Conservation (phyloP, 2,888 invertebrate genomes). For the Gryllus longicercus region DNA sequence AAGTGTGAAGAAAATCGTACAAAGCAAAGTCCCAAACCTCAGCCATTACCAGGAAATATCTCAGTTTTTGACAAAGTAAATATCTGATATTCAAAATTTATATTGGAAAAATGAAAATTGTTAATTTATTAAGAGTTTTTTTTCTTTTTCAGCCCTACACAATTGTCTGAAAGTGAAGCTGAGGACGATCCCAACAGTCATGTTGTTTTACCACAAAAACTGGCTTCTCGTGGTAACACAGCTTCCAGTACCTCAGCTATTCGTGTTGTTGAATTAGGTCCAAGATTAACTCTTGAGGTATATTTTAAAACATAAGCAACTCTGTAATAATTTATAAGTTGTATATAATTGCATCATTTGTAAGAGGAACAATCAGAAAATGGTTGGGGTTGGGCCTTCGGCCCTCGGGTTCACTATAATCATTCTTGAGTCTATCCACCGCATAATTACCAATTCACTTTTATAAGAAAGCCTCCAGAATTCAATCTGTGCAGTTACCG, state of each 20-base stretch:
- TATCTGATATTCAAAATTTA: constrained; percentile 44
- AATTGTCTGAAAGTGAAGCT: constrained; percentile 82
- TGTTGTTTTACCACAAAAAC: constrained; percentile 73
- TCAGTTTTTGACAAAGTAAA: constrained; percentile 79
- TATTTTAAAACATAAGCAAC: background rate
- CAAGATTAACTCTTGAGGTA: constrained; percentile 70
- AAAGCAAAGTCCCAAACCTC: constrained; percentile 88
- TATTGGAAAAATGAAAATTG: constrained; percentile 28
- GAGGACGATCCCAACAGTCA: constrained; percentile 84
- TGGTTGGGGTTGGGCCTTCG: no score
- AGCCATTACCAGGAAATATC: constrained; percentile 78
- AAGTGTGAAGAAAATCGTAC: constrained; percentile 88
- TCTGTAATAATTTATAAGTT: no score
- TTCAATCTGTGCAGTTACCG: no score
- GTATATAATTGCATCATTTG: no score
- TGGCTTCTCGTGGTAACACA: constrained; percentile 70
- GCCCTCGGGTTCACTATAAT: no score
- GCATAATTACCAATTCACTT: no score
- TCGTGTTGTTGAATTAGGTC: constrained; percentile 87
- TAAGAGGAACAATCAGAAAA: no score
- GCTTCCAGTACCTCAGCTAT: constrained; percentile 72
- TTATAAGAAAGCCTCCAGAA: no score
- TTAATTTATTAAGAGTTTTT: background rate
- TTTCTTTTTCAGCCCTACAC: constrained; percentile 54
- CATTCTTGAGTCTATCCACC: no score